Evolutionary conservation across 2,113 vertebrate species (phyloP).

Genomic region (Sturnira hondurensis): DNA sequence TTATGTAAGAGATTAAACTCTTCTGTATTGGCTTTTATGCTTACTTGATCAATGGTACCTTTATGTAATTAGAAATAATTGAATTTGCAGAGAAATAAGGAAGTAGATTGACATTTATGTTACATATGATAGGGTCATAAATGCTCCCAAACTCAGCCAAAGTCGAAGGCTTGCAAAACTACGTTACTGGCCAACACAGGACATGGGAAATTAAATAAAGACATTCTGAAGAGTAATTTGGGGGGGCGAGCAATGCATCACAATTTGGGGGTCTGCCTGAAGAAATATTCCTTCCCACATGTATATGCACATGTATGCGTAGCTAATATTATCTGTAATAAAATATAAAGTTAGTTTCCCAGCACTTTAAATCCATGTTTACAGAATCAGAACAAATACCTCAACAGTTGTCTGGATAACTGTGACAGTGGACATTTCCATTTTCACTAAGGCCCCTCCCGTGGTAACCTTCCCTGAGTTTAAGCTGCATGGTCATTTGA

Average conservation of each 20-base stretch:
- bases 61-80: conserved; percentile 78
- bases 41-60: conserved; percentile 66
- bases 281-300: background rate
- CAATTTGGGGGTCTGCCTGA: background rate
- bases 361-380: background rate
- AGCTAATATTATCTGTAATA: conserved; percentile 52
- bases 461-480: background rate
- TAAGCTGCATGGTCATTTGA: background rate
- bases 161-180: conserved; percentile 45
- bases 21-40: conserved; percentile 68
- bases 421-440: background rate
- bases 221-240: conserved; percentile 41
- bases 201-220: background rate
- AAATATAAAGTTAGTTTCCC: conserved; percentile 11
- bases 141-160: conserved; percentile 38
- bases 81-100: conserved; percentile 65
- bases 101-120: conserved; percentile 36
- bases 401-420: background rate
- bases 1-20: conserved; percentile 73
- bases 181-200: background rate
- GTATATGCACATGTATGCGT: background rate
- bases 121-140: conserved; percentile 47
- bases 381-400: background rate
- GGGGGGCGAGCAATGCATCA: background rate
- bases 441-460: background rate